Evolutionary conservation across 64 coral and sea anemone genomes (phyloP), one percentile per base, ranked within the genome.

Genomic region (Hydrozoanthus tunicans): DNA sequence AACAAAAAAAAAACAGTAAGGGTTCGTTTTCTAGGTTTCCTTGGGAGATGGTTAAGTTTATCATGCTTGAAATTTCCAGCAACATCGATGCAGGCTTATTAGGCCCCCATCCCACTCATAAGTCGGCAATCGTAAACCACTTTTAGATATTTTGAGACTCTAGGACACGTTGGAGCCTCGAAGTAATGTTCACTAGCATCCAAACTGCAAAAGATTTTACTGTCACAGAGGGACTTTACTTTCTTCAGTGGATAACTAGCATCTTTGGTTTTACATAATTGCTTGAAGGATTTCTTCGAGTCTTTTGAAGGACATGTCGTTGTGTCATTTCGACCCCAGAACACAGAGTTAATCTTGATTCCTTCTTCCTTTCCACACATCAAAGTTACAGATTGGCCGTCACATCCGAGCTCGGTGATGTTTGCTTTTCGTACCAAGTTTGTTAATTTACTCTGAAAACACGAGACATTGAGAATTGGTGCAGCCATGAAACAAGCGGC

Each of bases 31-130:
- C 32, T 43, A 43, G 32, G 32, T 43, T 43, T 43, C 32, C 32
- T 43, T 43, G 32, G 32, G 32, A 43, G 32, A 43, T 1, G 17
- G 57, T 12, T 62, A 20, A 4, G 5, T 25, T 27, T 23, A 17
- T 62, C 10, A 23, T 62, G 25, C 13, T 27, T 3, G 25, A 27
- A 15, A 6, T 13, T 9, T 62, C 23, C 10, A 51, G 59, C 4
- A 8, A 62, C 6, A 81, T 20, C 13, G 5, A 79, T 8, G 12
- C 3, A n/a, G 8, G 14, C 10, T 92, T 85, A 85, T 13, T 55
- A 76, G 0, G 92, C 89, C 1, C 92, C 92, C 89, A 97, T 79
- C 55, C 95, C 95, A 17, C 92, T 97, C 95, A 97, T 97, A 11
- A 93, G 60, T 10, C 89, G 86, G 23, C 95, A 97, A 24, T 97